A percentile compares a stretch with the other conserved stretches of the same genome.
Evolutionary conservation across 2,888 invertebrate genomes (phyloP).

Genomic region (Entomobrya proxima): DNA sequence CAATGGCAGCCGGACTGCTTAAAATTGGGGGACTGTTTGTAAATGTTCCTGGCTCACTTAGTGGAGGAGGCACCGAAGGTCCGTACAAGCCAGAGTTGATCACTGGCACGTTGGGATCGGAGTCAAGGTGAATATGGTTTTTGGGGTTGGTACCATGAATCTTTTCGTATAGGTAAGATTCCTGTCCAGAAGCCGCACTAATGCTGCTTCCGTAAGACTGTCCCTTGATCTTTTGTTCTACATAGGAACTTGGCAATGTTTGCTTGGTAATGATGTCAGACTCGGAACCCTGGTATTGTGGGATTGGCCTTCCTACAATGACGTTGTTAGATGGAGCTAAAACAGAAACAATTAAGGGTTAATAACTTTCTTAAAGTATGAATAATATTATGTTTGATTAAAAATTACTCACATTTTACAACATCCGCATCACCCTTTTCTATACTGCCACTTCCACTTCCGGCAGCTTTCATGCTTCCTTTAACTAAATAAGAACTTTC

Average conservation of each 20-base stretch:
- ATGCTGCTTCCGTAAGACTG: background rate
- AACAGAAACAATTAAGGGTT: background rate
- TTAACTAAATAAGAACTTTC: slow-evolving; percentile 61
- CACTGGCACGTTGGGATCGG: background rate
- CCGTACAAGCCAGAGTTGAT: slow-evolving; percentile 59
- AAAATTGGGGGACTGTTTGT: slow-evolving; percentile 48
- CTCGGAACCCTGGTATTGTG: slow-evolving; percentile 54
- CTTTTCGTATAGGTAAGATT: slow-evolving; percentile 51
- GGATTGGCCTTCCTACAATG: slow-evolving; percentile 52
- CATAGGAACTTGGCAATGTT: slow-evolving; percentile 22
- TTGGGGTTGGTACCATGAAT: slow-evolving; percentile 34
- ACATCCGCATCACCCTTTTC: slow-evolving; percentile 3
- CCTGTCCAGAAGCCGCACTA: slow-evolving; percentile 46
- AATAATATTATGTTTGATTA: background rate
- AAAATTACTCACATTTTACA: slow-evolving; percentile 22
- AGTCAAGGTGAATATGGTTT: background rate
- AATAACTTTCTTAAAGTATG: background rate
- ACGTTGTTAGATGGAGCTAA: slow-evolving; percentile 39
- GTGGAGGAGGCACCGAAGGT: slow-evolving; percentile 59
- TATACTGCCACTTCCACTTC: background rate
- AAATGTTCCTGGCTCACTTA: slow-evolving; percentile 48
- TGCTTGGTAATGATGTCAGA: slow-evolving; percentile 19
- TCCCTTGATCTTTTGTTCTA: slow-evolving; percentile 53
- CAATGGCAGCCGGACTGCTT: too few species aligned
- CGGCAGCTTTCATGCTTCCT: slow-evolving; percentile 58